A percentile compares a stretch with the other conserved stretches of the same genome.
Conservation (phyloP, 2,888 invertebrate species). For the Daptonema setosum region DNA sequence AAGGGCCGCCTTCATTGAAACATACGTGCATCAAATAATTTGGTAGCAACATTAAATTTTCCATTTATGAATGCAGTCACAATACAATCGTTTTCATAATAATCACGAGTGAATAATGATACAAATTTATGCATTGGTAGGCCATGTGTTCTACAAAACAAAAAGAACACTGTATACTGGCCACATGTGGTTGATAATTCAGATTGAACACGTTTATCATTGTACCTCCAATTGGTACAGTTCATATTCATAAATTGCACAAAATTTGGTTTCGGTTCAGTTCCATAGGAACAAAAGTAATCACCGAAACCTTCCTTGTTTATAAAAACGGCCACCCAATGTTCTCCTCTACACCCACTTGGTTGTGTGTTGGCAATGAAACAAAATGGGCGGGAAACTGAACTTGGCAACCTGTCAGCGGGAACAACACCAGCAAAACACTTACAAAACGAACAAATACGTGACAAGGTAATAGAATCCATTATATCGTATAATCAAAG, state of each 20-base stretch:
- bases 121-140: neutral
- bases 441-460: neutral
- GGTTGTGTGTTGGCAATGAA: too few relatives aligned
- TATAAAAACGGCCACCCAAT: neutral
- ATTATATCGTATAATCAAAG: neutral
- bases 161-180: neutral
- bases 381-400: too few relatives aligned
- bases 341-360: too few relatives aligned
- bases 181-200: neutral
- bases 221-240: neutral
- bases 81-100: neutral
- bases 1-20: too few relatives aligned
- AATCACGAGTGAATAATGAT: neutral
- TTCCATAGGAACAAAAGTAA: neutral
- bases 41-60: neutral
- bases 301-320: neutral
- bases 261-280: neutral
- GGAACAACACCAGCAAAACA: neutral
- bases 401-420: too few relatives aligned
- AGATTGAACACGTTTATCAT: neutral
- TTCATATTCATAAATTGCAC: neutral
- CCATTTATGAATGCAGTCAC: neutral
- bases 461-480: neutral
- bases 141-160: neutral
- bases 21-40: neutral